phyloP scores from a whole-genome alignment of 2,888 invertebrate genomes.

The Caenorhabditis panamensis region DNA sequence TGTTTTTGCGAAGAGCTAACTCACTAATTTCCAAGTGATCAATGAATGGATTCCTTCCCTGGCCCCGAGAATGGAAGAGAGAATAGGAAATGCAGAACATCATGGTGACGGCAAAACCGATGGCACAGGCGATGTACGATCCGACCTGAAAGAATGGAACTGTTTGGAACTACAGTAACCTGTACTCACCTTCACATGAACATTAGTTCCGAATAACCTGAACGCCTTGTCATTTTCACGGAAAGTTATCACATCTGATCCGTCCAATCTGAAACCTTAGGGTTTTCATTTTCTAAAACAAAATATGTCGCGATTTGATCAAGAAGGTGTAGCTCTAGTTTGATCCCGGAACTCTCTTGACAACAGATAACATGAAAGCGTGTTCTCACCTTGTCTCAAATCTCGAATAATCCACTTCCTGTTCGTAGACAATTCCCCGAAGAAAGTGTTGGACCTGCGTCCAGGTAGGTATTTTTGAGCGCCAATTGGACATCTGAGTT shows the following conservation, averaged over 20 bases:
- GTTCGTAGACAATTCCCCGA: slow-evolving; percentile 56
- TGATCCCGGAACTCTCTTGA: not conserved
- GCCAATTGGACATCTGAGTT: slow-evolving; percentile 47
- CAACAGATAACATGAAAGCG: not conserved
- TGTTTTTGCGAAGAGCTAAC: not conserved
- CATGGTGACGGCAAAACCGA: slow-evolving; percentile 60
- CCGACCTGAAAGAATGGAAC: slow-evolving; percentile 39
- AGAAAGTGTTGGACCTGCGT: slow-evolving; percentile 59
- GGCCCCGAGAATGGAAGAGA: slow-evolving; percentile 55
- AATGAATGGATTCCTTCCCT: slow-evolving; percentile 59
- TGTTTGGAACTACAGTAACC: not conserved
- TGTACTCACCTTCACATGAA: slow-evolving; percentile 67
- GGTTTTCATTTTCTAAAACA: not conserved
- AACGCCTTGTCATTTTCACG: slow-evolving; percentile 72
- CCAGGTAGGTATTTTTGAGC: slow-evolving; percentile 46
- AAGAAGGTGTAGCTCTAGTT: not conserved
- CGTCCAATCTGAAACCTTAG: slow-evolving; percentile 64
- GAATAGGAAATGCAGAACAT: slow-evolving; percentile 58
- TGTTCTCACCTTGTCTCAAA: slow-evolving; percentile 64
- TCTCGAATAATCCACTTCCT: slow-evolving; percentile 69
- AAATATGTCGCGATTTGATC: not conserved
- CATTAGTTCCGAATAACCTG: slow-evolving; percentile 70
- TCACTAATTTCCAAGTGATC: slow-evolving; percentile 59
- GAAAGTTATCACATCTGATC: slow-evolving; percentile 69
- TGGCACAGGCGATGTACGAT: slow-evolving; percentile 58